Evolutionary conservation across 1,140 invertebrate species (phyloP).

Genomic region (Andricus grossulariae): DNA sequence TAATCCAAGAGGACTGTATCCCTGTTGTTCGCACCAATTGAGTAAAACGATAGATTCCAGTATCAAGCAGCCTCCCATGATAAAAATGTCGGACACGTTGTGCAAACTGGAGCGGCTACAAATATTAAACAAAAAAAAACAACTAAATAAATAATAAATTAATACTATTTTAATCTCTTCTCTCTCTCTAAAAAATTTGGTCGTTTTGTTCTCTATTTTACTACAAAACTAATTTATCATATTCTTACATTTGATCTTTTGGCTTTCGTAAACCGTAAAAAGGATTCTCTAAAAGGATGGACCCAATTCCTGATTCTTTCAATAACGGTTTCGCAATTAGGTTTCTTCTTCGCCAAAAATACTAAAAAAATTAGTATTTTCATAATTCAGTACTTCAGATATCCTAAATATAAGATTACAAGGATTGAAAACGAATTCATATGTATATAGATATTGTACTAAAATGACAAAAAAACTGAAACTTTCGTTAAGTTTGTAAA

Average conservation of each 20-base stretch:
- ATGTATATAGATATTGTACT: no score
- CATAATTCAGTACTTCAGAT: no score
- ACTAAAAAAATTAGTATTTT: slow-evolving; percentile 78
- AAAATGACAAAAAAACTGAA: no score
- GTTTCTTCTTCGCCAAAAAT: slow-evolving; percentile 92
- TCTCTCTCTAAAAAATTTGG: no score
- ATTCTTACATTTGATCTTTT: slow-evolving; percentile 89
- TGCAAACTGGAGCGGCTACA: slow-evolving; percentile 92
- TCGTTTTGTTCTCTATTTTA: not conserved
- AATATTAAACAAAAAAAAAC: slow-evolving; percentile 49
- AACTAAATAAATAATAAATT: slow-evolving; percentile 26
- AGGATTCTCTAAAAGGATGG: slow-evolving; percentile 97
- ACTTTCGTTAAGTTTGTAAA: no score
- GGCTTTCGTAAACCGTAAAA: slow-evolving; percentile 97
- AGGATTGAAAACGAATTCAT: no score
- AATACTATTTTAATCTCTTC: no score
- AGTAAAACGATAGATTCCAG: slow-evolving; percentile 94
- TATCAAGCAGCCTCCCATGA: slow-evolving; percentile 98
- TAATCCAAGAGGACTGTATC: slow-evolving; percentile 92
- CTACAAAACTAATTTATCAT: slow-evolving; percentile 51
- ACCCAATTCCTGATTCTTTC: slow-evolving; percentile 92
- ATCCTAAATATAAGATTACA: no score
- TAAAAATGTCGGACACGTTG: slow-evolving; percentile 98
- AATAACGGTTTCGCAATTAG: slow-evolving; percentile 94
- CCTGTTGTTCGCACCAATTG: slow-evolving; percentile 93